phyloP scores from a whole-genome alignment of 2,113 vertebrate genomes.

The Ursus arctos region DNA sequence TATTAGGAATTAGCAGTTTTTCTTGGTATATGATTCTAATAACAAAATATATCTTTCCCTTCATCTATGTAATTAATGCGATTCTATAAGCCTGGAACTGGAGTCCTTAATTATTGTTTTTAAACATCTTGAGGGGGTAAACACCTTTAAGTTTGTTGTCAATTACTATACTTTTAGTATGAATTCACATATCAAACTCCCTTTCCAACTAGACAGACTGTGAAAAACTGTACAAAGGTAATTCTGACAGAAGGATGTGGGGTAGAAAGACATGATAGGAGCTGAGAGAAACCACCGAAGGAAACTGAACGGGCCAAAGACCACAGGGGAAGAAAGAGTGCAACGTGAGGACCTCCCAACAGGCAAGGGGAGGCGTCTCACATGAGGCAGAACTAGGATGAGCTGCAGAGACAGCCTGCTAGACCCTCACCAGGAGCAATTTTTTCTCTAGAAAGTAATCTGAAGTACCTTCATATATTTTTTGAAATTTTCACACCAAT shows the following conservation, averaged over 20 bases:
- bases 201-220: not conserved
- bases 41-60: not conserved
- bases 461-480: not conserved
- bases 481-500: not conserved
- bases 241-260: not conserved
- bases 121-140: not conserved
- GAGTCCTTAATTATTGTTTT: not conserved
- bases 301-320: not conserved
- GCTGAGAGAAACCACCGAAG: not conserved
- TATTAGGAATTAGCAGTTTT: not conserved
- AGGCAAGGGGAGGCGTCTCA: not conserved
- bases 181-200: not conserved
- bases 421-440: not conserved
- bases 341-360: rapidly evolving
- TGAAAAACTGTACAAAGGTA: not conserved
- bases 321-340: too few species aligned
- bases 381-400: not conserved
- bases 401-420: not conserved
- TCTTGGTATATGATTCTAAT: not conserved
- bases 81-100: not conserved
- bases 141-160: too few species aligned
- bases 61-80: rapidly evolving
- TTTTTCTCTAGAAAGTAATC: not conserved
- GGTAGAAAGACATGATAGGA: not conserved
- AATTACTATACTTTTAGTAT: not conserved